phyloP scores from a whole-genome alignment of 2,797 vertebrate species.

The Lagorchestes hirsutus region DNA sequence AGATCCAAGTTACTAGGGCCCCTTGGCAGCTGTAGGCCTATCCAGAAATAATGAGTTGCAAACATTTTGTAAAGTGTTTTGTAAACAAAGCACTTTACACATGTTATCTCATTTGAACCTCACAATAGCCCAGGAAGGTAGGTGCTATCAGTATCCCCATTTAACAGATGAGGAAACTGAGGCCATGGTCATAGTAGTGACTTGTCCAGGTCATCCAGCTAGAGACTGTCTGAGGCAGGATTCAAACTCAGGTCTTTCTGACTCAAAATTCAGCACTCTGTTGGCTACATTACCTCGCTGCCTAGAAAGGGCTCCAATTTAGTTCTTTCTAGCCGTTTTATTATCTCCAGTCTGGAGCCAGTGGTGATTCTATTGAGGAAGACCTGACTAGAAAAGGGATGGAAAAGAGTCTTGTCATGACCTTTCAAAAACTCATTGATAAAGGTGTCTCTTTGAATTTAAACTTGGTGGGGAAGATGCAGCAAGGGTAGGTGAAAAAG shows the following conservation, averaged over 20 bases:
- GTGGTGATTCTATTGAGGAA: neutral
- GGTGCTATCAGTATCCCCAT: neutral
- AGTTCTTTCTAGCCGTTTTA: no score
- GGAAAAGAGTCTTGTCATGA: neutral
- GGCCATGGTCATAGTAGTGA: neutral
- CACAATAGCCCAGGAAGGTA: neutral
- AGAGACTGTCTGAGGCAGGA: neutral
- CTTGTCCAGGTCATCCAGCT: neutral
- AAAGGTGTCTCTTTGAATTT: neutral
- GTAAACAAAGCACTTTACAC: no score
- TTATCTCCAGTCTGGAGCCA: no score
- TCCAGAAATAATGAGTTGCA: neutral
- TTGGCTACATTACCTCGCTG: neutral
- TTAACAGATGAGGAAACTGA: neutral
- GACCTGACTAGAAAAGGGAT: neutral
- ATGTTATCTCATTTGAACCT: neutral
- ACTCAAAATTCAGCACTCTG: neutral
- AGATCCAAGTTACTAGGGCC: neutral
- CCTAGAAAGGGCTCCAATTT: neutral
- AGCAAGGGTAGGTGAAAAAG: neutral
- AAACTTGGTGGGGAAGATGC: neutral
- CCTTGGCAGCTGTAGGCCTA: neutral
- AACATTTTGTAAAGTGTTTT: neutral
- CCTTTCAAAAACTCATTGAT: neutral
- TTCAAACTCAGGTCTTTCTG: neutral